These are phyloP conservation scores for Neosilurus mollespiculum DNA, from an alignment of 2,797 vertebrate genomes.

Conservation along the genomic window DNA sequence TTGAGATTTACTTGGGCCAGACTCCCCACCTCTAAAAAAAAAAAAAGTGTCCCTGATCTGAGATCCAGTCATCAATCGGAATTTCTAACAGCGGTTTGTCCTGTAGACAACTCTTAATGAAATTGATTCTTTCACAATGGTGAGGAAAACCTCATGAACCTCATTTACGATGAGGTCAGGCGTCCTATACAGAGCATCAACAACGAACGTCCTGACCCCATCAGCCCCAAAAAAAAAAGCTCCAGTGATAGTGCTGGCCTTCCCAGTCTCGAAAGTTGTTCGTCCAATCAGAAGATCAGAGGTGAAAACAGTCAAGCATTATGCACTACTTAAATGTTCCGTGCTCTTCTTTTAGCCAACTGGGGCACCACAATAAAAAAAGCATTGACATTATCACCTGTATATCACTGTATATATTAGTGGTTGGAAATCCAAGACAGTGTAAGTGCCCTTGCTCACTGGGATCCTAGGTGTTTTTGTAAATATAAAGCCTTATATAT, in stretches of 20 bases:
- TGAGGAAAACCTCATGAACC: not conserved
- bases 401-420: not conserved
- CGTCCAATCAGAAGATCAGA: not conserved
- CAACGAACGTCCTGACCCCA: not conserved
- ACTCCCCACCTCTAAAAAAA: too few species aligned
- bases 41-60: not conserved
- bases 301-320: not conserved
- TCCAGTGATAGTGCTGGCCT: not conserved
- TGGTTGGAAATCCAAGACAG: not conserved
- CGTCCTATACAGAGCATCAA: not conserved
- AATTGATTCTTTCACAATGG: not conserved
- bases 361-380: not conserved
- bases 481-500: not conserved
- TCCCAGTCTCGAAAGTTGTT: not conserved
- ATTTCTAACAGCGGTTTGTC: not conserved
- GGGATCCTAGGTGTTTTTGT: not conserved
- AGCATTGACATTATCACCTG: not conserved
- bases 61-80: not conserved
- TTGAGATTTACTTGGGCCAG: too few species aligned
- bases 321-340: not conserved
- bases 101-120: not conserved
- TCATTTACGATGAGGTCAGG: not conserved
- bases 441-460: not conserved
- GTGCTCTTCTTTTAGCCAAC: too few species aligned
- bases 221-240: not conserved